These are phyloP conservation scores for Xiphophorus couchianus DNA, from an alignment of 2,113 vertebrate species.

Conservation along the genomic window DNA sequence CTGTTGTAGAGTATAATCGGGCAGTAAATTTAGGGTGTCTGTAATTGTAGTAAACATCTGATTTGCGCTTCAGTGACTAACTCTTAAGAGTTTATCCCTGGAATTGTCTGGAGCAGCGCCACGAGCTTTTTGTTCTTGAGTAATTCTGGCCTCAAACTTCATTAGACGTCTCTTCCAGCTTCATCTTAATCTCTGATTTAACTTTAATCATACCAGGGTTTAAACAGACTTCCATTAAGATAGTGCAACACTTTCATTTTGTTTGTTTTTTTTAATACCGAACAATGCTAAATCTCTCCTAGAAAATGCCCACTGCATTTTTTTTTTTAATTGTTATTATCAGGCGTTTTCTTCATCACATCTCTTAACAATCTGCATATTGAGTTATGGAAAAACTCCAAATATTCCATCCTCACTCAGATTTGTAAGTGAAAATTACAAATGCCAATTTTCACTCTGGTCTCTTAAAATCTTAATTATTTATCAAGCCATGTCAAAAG, in stretches of 20 bases:
- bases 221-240: neutral
- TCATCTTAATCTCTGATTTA: conserved; percentile 5
- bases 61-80: conserved; percentile 29
- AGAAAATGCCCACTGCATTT: neutral
- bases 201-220: conserved; percentile 22
- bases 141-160: conserved; percentile 12
- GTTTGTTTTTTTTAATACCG: neutral
- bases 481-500: conserved; percentile 31
- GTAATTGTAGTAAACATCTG: conserved; percentile 23
- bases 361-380: conserved; percentile 2
- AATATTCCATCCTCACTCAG: neutral
- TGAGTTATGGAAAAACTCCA: too few species aligned
- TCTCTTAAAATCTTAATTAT: too few species aligned
- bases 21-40: conserved; percentile 10
- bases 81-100: conserved; percentile 30
- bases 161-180: neutral
- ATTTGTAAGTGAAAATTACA: conserved; percentile 30
- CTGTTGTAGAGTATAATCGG: neutral
- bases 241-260: neutral
- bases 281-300: neutral
- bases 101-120: conserved; percentile 18
- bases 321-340: neutral
- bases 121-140: neutral
- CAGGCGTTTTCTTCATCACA: conserved; percentile 2
- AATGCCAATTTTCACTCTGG: conserved; percentile 9